Percentiles rank a stretch among this genome's conserved stretches.
phyloP scores from a whole-genome alignment of 2,113 vertebrate species.

The Dromaius novaehollandiae region DNA sequence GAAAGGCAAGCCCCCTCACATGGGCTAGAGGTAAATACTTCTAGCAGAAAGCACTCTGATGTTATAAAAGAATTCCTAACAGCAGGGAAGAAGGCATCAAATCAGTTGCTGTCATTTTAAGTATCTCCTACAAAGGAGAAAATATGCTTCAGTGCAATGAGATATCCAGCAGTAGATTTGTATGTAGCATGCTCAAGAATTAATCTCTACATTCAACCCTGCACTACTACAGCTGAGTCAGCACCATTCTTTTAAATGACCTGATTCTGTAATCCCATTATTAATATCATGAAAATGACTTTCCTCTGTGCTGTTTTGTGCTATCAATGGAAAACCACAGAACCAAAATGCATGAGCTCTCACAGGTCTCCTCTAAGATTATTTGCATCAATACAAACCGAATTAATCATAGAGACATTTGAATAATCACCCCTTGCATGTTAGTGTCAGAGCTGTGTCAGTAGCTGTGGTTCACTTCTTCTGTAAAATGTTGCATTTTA shows the following conservation, averaged over 20 bases:
- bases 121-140: conserved; percentile 36
- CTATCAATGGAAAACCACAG: conserved; percentile 76
- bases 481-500: conserved; percentile 3
- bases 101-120: conserved; percentile 51
- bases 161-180: conserved; percentile 64
- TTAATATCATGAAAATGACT: conserved; percentile 83
- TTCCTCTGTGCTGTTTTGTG: conserved; percentile 73
- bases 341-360: conserved; percentile 75
- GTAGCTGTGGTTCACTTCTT: not conserved
- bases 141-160: conserved; percentile 52
- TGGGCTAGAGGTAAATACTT: conserved; percentile 22
- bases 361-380: conserved; percentile 73
- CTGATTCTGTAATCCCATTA: conserved; percentile 84
- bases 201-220: conserved; percentile 73
- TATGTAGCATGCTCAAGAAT: conserved; percentile 63
- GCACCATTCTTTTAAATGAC: conserved; percentile 80
- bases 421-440: conserved; percentile 66
- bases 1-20: not conserved
- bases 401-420: conserved; percentile 75
- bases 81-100: conserved; percentile 37
- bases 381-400: conserved; percentile 79
- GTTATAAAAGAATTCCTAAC: conserved; percentile 14
- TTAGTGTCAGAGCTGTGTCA: not conserved
- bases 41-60: not conserved
- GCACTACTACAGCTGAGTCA: conserved; percentile 75